Evolutionary conservation across 2,888 invertebrate species (phyloP), one percentile per base, ranked within the genome.

Genomic region (Scaptomyza flava): DNA sequence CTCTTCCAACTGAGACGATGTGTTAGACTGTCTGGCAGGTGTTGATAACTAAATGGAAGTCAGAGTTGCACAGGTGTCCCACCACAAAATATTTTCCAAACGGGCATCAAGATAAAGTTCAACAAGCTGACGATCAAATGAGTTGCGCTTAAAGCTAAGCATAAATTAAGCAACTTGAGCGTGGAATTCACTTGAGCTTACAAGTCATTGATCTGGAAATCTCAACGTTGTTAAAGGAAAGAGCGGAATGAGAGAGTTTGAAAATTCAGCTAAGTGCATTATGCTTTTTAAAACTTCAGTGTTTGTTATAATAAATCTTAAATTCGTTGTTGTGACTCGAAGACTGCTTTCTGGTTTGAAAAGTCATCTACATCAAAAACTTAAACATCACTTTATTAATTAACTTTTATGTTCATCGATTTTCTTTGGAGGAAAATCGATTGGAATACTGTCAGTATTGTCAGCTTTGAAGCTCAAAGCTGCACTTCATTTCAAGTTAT

Each of bases 61-160:
- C 54, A 47, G 43, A 53, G 77, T 52, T 76, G 76, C 54, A 59
- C 75, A 72, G 77, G 73, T 77, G 72, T 61, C 75, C 42, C 57
- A 45, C 30, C 34, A 45, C n/a, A 56, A 31, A 57, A 61, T 58
- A 64, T 67, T 63, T 63, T 12, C 31, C 33, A 62, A 51, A 41
- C 65, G 69, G 77, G 47, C 52, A 60, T 60, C 33, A 14, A 71
- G 68, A 74, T 74, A 53, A 65, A 65, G 64, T 61, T 81, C 68
- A 67, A 69, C 57, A 70, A 58, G 31, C 33, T 33, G 45, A 45
- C 66, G 50, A 6, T 66, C 45, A 31, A 54, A 45, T 41, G 45
- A 58, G 52, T 27, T 66, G 58, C 31, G 58, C 54, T 75, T 51
- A 65, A 69, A 57, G 46, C 57, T 50, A 17, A 30, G 47, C 72